Evolutionary conservation across 2,797 vertebrate genomes (phyloP).

Genomic region (Hypotaenidia philippensis): DNA sequence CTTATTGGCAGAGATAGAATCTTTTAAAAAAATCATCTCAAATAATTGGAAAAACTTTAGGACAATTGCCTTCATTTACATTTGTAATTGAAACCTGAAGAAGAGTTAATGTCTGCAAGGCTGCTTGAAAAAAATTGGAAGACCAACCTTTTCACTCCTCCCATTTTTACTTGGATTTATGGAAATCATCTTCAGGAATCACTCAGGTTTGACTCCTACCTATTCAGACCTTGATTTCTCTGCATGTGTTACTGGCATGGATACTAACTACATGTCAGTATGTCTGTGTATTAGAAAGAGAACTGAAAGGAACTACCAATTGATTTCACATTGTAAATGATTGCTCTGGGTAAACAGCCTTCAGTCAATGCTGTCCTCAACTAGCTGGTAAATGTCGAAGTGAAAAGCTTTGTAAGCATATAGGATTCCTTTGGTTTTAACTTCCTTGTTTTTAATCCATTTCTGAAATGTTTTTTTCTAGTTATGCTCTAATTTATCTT

Average conservation of each 20-base stretch:
- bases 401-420: not conserved
- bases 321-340: not conserved
- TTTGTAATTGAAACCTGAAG: not conserved
- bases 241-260: not conserved
- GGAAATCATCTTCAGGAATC: not conserved
- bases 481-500: not conserved
- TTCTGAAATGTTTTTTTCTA: not conserved
- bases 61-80: not conserved
- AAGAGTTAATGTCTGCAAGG: not conserved
- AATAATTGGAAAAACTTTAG: not conserved
- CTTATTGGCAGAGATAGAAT: not conserved
- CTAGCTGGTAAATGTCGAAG: not conserved
- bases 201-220: not conserved
- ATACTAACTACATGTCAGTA: not conserved
- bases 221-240: not conserved
- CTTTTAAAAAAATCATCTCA: not conserved
- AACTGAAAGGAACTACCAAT: not conserved
- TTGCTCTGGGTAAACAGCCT: not conserved
- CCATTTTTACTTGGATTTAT: not conserved
- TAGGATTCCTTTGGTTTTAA: not conserved
- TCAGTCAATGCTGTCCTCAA: not conserved
- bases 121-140: not conserved
- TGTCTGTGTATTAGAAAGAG: not conserved
- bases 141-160: not conserved
- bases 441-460: not conserved